Evolutionary conservation across 2,113 vertebrate genomes (phyloP).

Genomic region (Phoxinus phoxinus): DNA sequence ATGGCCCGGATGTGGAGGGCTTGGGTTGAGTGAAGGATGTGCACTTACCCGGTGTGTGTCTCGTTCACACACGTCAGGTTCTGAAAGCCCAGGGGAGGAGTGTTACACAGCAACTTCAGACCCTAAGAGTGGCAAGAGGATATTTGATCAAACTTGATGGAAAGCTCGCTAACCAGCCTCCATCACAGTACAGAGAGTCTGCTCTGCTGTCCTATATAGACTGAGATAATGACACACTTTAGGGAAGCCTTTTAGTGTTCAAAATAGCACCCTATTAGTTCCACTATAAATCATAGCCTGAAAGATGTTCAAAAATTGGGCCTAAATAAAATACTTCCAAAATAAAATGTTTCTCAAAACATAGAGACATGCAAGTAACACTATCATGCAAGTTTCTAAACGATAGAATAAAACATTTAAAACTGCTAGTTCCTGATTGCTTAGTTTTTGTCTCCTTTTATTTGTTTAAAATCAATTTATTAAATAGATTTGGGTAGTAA

Average conservation of each 20-base stretch:
- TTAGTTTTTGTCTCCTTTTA: not conserved
- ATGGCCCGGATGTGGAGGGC: conserved; percentile 1
- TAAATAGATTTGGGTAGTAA: not conserved
- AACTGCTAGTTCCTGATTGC: not conserved
- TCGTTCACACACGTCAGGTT: conserved; percentile 73
- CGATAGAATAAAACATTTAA: not conserved
- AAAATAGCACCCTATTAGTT: conserved; percentile 38
- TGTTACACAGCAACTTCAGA: conserved; percentile 62
- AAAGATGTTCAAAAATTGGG: not conserved
- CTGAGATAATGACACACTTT: conserved; percentile 36
- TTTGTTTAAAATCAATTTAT: not conserved
- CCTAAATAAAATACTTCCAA: not conserved
- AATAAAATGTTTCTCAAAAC: not conserved
- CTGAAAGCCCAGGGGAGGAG: conserved; percentile 67
- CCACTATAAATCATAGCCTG: conserved; percentile 32
- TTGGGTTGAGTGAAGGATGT: conserved; percentile 13
- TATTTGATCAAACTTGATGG: conserved; percentile 39
- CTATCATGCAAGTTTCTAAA: not conserved
- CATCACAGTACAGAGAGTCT: conserved; percentile 17
- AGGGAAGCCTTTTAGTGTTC: conserved; percentile 18
- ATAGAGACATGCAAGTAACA: not conserved
- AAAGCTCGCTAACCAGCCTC: conserved; percentile 15
- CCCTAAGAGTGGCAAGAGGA: conserved; percentile 59
- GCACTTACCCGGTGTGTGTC: conserved; percentile 74
- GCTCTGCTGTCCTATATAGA: conserved; percentile 29